Conservation (phyloP, 2,797 vertebrate genomes). For the Jordanella pulchra region DNA sequence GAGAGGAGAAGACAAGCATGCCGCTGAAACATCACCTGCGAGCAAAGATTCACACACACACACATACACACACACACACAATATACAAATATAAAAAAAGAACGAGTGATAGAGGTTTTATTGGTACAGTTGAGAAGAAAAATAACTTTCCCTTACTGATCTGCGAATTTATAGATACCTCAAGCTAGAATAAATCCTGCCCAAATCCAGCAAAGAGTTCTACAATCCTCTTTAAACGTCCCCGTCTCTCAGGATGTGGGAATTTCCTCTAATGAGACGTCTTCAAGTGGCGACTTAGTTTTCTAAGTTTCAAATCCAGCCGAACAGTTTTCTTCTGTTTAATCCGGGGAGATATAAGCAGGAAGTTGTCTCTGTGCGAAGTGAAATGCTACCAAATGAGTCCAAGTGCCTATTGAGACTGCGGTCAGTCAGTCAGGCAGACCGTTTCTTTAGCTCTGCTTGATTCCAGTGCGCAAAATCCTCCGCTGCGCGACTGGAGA, state of each 20-base stretch:
- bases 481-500: slow-evolving; percentile 58
- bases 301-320: slow-evolving; percentile 41
- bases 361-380: slow-evolving; percentile 1
- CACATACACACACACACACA: not conserved
- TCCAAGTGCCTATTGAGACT: slow-evolving; percentile 35
- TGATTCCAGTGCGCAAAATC: slow-evolving; percentile 63
- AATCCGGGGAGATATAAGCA: slow-evolving; percentile 8
- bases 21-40: slow-evolving; percentile 65
- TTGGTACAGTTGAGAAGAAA: not conserved
- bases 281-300: slow-evolving; percentile 19
- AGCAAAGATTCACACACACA: not conserved
- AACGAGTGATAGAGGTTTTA: not conserved
- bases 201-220: slow-evolving; percentile 51
- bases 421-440: slow-evolving; percentile 38
- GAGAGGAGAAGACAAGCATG: slow-evolving; percentile 56
- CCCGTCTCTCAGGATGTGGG: slow-evolving; percentile 28
- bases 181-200: slow-evolving; percentile 36
- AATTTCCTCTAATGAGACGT: slow-evolving; percentile 20
- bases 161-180: slow-evolving; percentile 45
- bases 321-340: slow-evolving; percentile 21
- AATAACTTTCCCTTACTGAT: slow-evolving; percentile 47
- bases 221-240: slow-evolving; percentile 50
- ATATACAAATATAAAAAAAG: too few relatives aligned
- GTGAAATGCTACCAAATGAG: slow-evolving; percentile 28
- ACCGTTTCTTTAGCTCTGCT: slow-evolving; percentile 43